Conservation (phyloP, 2,888 invertebrate species). For the Urechis unicinctus region DNA sequence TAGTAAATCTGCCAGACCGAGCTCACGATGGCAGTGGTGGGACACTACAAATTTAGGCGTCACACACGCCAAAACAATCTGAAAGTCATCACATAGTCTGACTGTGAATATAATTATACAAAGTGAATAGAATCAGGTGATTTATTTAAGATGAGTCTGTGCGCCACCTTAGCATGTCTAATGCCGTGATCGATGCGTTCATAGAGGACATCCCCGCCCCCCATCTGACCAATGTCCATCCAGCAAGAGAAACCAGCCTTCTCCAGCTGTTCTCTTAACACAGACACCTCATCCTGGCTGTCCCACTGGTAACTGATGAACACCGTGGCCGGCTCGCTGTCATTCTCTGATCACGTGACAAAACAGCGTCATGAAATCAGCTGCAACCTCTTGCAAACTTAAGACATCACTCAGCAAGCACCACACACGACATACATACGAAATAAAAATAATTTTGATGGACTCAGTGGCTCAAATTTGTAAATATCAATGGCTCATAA, state of each 20-base stretch:
- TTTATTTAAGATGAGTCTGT: too few relatives aligned
- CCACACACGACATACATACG: background rate
- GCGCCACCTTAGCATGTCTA: slow-evolving; percentile 46
- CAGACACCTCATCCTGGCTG: slow-evolving; percentile 46
- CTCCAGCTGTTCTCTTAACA: slow-evolving; percentile 46
- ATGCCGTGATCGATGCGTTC: slow-evolving; percentile 51
- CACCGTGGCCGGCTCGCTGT: slow-evolving; percentile 39
- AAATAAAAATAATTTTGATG: background rate
- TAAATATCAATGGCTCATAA: background rate
- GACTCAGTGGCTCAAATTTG: background rate
- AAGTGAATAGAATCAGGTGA: background rate
- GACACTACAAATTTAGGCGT: slow-evolving; percentile 51
- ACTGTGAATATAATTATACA: background rate
- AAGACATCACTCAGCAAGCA: too few relatives aligned
- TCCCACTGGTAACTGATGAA: slow-evolving; percentile 54
- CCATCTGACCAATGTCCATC: slow-evolving; percentile 53
- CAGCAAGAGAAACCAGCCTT: slow-evolving; percentile 50
- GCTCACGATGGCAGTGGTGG: slow-evolving; percentile 49
- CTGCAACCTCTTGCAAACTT: too few relatives aligned
- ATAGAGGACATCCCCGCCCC: slow-evolving; percentile 50
- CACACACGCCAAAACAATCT: slow-evolving; percentile 47
- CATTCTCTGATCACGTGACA: slow-evolving; percentile 25
- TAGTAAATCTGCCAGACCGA: slow-evolving; percentile 51
- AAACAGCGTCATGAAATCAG: background rate
- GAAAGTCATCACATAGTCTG: slow-evolving; percentile 7